Conservation (phyloP, 2,113 vertebrate genomes). For the Onychostoma macrolepis region DNA sequence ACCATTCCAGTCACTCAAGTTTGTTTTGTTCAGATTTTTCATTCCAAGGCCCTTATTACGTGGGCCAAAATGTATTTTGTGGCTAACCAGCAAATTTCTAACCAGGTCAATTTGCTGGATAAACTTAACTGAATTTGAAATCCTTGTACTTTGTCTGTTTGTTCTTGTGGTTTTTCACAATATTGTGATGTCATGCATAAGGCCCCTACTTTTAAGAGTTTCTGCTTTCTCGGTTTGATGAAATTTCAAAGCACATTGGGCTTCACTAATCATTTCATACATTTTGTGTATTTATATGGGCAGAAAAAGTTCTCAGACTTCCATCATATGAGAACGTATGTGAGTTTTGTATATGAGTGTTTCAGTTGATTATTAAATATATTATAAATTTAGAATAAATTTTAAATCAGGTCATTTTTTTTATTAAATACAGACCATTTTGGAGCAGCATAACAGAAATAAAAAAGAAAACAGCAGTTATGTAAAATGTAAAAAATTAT, state of each 20-base stretch:
- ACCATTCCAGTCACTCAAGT: background rate
- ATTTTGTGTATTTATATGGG: background rate
- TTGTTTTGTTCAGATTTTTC: conserved; percentile 2
- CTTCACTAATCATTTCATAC: background rate
- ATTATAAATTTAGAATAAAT: background rate
- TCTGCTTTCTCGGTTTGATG: background rate
- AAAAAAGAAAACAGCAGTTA: too few species aligned
- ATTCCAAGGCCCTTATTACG: background rate
- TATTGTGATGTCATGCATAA: conserved; percentile 7
- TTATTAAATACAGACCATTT: too few species aligned
- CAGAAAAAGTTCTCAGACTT: background rate
- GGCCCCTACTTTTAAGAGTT: background rate
- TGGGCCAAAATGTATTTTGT: background rate
- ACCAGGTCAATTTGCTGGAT: background rate
- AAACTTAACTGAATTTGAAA: background rate
- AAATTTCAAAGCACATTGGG: background rate
- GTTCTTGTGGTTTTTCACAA: conserved; percentile 3
- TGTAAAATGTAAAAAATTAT: too few species aligned
- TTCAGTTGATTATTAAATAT: background rate
- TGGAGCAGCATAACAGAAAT: too few species aligned
- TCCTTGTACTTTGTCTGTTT: background rate
- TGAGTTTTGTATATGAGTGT: background rate
- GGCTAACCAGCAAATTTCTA: conserved; percentile 14
- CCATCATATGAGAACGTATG: background rate
- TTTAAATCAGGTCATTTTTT: too few species aligned